Evolutionary conservation across 2,888 invertebrate species (phyloP).

Genomic region (Scotopteryx bipunctaria): DNA sequence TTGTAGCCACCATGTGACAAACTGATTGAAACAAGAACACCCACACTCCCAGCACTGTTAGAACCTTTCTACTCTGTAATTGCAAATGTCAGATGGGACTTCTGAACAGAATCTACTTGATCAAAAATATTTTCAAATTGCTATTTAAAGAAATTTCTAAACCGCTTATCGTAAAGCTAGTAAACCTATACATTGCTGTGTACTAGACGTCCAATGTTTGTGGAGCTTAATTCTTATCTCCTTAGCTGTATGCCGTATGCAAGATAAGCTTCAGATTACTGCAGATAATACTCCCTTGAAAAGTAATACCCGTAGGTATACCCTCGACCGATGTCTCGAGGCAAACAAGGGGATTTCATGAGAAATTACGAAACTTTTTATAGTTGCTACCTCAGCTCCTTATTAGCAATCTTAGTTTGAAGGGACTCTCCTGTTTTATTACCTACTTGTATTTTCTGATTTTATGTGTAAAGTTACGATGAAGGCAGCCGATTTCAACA

Average conservation of each 20-base stretch:
- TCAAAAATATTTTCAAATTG: background rate
- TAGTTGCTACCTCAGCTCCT: background rate
- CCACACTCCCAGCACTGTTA: conserved; percentile 30
- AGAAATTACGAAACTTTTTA: conserved; percentile 10
- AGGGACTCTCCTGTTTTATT: conserved; percentile 7
- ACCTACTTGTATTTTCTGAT: conserved; percentile 6
- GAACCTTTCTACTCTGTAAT: conserved; percentile 20
- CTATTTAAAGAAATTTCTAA: conserved; percentile 5
- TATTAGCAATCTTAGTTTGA: conserved; percentile 2
- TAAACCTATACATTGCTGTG: conserved; percentile 9
- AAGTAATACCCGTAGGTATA: conserved; percentile 17
- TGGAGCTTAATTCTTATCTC: conserved; percentile 36
- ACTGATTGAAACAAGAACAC: conserved; percentile 42
- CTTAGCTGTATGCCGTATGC: conserved; percentile 19
- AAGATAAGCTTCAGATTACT: conserved; percentile 33
- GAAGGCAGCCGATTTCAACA: background rate
- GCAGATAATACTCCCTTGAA: conserved; percentile 27
- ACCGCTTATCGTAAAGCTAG: conserved; percentile 25
- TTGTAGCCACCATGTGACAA: conserved; percentile 46
- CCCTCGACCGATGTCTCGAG: conserved; percentile 20
- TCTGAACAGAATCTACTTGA: background rate
- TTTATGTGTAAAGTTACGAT: conserved; percentile 17
- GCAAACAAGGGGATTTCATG: conserved; percentile 22
- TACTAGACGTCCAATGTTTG: conserved; percentile 22
- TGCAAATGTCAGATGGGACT: conserved; percentile 17